These are phyloP conservation scores for Mola mola DNA, from an alignment of 2,113 vertebrate genomes.

Conservation along the genomic window DNA sequence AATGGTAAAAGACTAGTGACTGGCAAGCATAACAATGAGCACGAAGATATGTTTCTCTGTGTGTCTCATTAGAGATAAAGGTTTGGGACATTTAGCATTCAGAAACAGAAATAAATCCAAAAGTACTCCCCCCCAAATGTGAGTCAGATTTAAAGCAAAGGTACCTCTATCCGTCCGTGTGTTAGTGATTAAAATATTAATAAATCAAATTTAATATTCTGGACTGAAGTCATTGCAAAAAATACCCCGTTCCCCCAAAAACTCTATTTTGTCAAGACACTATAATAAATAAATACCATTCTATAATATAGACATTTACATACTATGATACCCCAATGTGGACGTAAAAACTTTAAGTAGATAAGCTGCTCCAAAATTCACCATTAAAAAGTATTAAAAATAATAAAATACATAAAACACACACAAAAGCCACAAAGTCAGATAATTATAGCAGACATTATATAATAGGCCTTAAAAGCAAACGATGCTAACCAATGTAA, in stretches of 20 bases:
- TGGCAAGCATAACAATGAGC: constrained; percentile 28
- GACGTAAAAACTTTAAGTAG: no score
- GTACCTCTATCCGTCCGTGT: background rate
- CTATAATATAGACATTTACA: background rate
- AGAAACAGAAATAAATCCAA: constrained; percentile 1
- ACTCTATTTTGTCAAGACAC: background rate
- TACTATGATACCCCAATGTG: background rate
- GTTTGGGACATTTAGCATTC: constrained; percentile 5
- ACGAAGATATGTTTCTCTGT: constrained; percentile 8
- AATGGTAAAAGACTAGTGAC: constrained; percentile 12
- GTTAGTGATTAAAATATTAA: background rate
- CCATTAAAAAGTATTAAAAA: no score
- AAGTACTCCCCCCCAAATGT: constrained; percentile 2
- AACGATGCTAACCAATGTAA: no score
- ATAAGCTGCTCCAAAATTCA: no score
- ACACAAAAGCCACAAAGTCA: no score
- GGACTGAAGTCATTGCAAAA: background rate
- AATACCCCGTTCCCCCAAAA: background rate
- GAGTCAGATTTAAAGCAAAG: background rate
- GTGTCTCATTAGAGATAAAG: background rate
- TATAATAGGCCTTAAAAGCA: no score
- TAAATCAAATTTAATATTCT: background rate
- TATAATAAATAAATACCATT: constrained; percentile 7
- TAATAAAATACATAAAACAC: no score
- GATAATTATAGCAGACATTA: no score